These are phyloP conservation scores for Leptonema lineaticorne DNA, from an alignment of 1,140 invertebrate genomes.

Conservation along the genomic window DNA sequence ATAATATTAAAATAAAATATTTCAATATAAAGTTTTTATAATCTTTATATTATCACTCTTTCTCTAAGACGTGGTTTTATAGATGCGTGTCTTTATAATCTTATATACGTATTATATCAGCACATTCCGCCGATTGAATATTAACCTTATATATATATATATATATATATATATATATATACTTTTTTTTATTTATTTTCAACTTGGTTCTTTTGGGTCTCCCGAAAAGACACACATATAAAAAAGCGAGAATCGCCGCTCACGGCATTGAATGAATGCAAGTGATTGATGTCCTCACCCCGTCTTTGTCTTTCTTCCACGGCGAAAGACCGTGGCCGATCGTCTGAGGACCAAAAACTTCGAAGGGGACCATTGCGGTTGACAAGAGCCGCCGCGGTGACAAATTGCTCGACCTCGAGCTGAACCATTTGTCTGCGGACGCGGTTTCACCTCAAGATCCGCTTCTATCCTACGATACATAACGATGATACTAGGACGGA, in stretches of 20 bases:
- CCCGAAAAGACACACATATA: neutral
- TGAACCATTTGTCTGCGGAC: constrained; percentile 17
- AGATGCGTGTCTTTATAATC: neutral
- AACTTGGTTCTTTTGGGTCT: neutral
- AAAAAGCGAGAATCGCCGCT: constrained; percentile 5
- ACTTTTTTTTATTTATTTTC: neutral
- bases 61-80: neutral
- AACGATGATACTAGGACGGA: constrained; percentile 5
- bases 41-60: too few species aligned
- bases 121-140: constrained; percentile 23
- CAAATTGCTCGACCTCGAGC: constrained; percentile 8
- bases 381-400: constrained; percentile 15
- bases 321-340: neutral
- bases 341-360: constrained; percentile 18
- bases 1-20: too few species aligned
- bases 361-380: constrained; percentile 12
- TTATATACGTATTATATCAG: too few species aligned
- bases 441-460: constrained; percentile 6
- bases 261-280: neutral
- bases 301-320: too few species aligned
- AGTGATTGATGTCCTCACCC: too few species aligned
- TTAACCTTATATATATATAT: constrained; percentile 2
- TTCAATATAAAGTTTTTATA: too few species aligned
- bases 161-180: too few species aligned
- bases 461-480: constrained; percentile 21